Evolutionary conservation across 2,113 vertebrate species (phyloP), one percentile per base, ranked within the genome.

Genomic region (Rana temporaria): DNA sequence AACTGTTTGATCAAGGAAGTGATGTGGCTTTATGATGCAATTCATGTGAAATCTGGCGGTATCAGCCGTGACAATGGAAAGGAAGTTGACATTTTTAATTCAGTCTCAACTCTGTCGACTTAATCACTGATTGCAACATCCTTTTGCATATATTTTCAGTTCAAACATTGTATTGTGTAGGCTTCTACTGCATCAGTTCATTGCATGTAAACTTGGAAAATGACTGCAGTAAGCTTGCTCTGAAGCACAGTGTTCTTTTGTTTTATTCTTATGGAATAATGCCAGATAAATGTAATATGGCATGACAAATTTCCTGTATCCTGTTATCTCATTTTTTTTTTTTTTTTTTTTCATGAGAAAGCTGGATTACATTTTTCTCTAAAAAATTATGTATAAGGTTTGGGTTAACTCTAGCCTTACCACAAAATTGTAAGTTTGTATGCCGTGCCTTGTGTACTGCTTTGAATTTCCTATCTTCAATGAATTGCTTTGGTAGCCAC

Each of bases 291-390:
- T 38, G 53, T 79, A 66, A 80, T 62, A 79, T 78, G 66, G 34
- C 53, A 85, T 83, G 81, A 83, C 81, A 83, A 68, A 83, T 85
- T 89, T 91, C 88, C 89, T 90, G 87, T 74, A 88, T 89, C 86
- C 89, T 90, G 89, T 89, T 88, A 86, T 88, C 87, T 81, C 74
- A 81, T 83, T 86, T 80, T 85, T 85, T 87, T 81, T 83, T 86
- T 80, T 85, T 85, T 87, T 81, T 82, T 75, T 75, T 67, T 67
- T 59, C 62, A 56, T 59, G n/a, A 38, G 62, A 57, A 66, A 8
- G 56, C 26, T 12, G 26, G 16, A 2, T 18, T 30, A 30, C 19
- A 2, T 59, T 75, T 66, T 67, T 67, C 52, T 24, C 62, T 22
- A n/a, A 6, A 65, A 82, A 9, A 14, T 22, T 7, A 18, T 32